Evolutionary conservation across 2,113 vertebrate genomes (phyloP), one percentile per base, ranked within the genome.

Genomic region (Mola mola): DNA sequence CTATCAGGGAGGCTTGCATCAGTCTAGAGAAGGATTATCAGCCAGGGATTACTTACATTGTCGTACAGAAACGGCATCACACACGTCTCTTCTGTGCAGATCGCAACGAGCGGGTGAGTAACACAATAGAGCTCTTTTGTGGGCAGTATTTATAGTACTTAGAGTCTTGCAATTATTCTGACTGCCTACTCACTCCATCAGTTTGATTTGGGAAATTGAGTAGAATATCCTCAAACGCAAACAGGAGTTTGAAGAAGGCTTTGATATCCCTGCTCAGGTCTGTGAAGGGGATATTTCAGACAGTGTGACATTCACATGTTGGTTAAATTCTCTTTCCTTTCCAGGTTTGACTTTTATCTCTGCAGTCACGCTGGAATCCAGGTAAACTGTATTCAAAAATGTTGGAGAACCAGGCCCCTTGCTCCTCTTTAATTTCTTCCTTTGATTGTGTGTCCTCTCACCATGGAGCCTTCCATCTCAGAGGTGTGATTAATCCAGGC

Each of bases 341-440:
- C 96, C 7, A 96, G 98, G 87, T 98, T 98, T 88, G 96, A 98
- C 90, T 98, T 98, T 94, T 98, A 98, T 91, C 96, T 98, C 90
- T 98, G 96, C 91, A 98, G 96, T 78, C 96, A 98, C 60, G 96
- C 96, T 85, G 96, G 96, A 81, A 98, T 98, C 92, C 96, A 98
- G 95, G 96, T 96, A 83, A 5, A 47, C 8, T 31, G 34, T 2
- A 6, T 1, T 1, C 38, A 42, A n/a, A n/a, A n/a, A n/a, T n/a
- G n/a, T n/a, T n/a, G n/a, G n/a, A n/a, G n/a, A n/a, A n/a, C n/a
- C n/a, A n/a, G n/a, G n/a, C n/a, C n/a, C n/a, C n/a, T n/a, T n/a
- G n/a, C n/a, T n/a, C n/a, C n/a, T n/a, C n/a, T n/a, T n/a, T n/a
- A n/a, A n/a, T n/a, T n/a, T n/a, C 26, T 28, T 28, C 26, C 26